These are phyloP conservation scores for Merluccius polli DNA, from an alignment of 2,797 vertebrate species.

Conservation along the genomic window DNA sequence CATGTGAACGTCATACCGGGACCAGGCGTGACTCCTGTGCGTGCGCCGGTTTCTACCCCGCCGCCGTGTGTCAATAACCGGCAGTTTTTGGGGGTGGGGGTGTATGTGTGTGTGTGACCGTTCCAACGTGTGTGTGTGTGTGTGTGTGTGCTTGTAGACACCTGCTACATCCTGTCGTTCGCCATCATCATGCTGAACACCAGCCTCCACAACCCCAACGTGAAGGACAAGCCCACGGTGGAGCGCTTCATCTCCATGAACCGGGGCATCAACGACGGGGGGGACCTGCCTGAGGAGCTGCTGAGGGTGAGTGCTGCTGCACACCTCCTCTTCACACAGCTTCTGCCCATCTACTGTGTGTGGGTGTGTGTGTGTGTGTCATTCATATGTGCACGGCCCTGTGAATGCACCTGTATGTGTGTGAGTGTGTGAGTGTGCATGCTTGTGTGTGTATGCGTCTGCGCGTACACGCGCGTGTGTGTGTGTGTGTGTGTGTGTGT, in stretches of 20 bases:
- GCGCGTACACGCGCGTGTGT: no score
- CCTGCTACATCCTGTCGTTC: constrained; percentile 94
- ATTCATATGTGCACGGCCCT: no score
- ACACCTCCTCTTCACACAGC: neutral
- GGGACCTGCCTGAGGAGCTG: constrained; percentile 91
- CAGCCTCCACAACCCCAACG: constrained; percentile 96
- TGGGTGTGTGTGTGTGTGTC: neutral
- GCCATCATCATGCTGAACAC: constrained; percentile 98
- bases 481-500: no score
- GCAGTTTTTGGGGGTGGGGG: no score
- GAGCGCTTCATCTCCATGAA: constrained; percentile 97
- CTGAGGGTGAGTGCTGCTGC: constrained; percentile 78
- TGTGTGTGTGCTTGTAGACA: constrained; percentile 72
- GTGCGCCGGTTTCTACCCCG: no score
- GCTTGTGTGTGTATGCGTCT: no score
- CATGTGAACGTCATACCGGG: no score
- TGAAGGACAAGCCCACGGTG: constrained; percentile 90
- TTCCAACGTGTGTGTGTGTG: constrained; percentile 25
- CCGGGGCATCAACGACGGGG: constrained; percentile 92
- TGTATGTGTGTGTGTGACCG: constrained; percentile 1
- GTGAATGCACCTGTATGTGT: neutral
- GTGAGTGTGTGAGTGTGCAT: neutral
- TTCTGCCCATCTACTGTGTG: neutral
- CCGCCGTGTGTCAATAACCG: no score
- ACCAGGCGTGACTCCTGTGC: no score